These are phyloP conservation scores for Anthoscopus minutus DNA, from an alignment of 2,113 vertebrate genomes.

Conservation along the genomic window DNA sequence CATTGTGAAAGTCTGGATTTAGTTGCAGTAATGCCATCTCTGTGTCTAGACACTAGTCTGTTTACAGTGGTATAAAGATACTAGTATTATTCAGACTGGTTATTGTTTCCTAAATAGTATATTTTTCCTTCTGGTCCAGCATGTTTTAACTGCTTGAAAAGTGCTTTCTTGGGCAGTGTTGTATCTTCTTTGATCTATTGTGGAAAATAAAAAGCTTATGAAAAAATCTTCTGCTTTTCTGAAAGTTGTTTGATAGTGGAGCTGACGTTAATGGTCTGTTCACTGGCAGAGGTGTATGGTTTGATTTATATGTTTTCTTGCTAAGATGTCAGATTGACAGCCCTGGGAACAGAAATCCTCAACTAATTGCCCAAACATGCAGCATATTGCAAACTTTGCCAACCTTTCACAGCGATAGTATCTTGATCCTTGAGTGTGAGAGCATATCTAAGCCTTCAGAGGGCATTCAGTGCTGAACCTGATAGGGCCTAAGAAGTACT, in stretches of 20 bases:
- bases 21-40: not conserved
- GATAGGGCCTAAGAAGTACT: not conserved
- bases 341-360: conserved; percentile 33
- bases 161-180: not conserved
- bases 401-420: not conserved
- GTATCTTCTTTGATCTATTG: not conserved
- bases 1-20: not conserved
- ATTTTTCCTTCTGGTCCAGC: not conserved
- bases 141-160: not conserved
- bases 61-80: not conserved
- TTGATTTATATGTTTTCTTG: conserved; percentile 44
- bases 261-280: conserved; percentile 1
- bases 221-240: not conserved
- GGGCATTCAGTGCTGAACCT: not conserved
- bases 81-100: not conserved
- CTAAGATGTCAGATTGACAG: conserved; percentile 17
- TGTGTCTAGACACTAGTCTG: not conserved
- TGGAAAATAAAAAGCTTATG: not conserved
- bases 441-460: not conserved
- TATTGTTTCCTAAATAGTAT: not conserved
- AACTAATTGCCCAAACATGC: conserved; percentile 28
- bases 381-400: conserved; percentile 24
- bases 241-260: not conserved
- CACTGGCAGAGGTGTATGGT: not conserved
- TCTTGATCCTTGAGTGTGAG: conserved; percentile 6